Conservation (phyloP, 2,888 invertebrate genomes). For the Polydrusus pterygomalis region DNA sequence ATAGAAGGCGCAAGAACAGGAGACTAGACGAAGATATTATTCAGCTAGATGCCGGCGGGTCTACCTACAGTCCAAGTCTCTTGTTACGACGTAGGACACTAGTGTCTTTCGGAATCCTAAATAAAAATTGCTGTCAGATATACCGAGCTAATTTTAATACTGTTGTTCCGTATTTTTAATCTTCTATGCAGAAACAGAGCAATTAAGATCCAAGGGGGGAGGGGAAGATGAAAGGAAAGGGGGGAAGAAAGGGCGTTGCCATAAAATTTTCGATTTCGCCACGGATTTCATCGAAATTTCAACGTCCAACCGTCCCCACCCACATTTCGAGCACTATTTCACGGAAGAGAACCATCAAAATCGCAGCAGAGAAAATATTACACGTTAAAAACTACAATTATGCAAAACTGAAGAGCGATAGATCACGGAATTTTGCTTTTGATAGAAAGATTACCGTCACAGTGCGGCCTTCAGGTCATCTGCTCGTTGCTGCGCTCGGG, state of each 20-base stretch:
- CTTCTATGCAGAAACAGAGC: no score
- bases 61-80: no score
- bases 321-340: constrained; percentile 42
- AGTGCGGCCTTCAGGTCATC: constrained; percentile 55
- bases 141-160: no score
- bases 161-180: no score
- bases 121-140: no score
- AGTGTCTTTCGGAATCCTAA: no score
- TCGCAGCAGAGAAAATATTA: constrained; percentile 37
- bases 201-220: no score
- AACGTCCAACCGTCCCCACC: constrained; percentile 25
- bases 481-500: constrained; percentile 39
- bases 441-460: constrained; percentile 67
- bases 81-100: no score
- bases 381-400: constrained; percentile 43
- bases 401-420: constrained; percentile 62
- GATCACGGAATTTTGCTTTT: constrained; percentile 67
- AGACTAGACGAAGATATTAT: no score
- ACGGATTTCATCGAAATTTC: constrained; percentile 12
- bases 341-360: constrained; percentile 43
- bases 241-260: not conserved
- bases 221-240: not conserved
- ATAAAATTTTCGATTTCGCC: constrained; percentile 4
- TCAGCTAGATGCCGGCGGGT: no score
- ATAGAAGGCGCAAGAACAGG: no score